Evolutionary conservation across 2,888 invertebrate genomes (phyloP).

Genomic region (Trissolcus brochymenae): DNA sequence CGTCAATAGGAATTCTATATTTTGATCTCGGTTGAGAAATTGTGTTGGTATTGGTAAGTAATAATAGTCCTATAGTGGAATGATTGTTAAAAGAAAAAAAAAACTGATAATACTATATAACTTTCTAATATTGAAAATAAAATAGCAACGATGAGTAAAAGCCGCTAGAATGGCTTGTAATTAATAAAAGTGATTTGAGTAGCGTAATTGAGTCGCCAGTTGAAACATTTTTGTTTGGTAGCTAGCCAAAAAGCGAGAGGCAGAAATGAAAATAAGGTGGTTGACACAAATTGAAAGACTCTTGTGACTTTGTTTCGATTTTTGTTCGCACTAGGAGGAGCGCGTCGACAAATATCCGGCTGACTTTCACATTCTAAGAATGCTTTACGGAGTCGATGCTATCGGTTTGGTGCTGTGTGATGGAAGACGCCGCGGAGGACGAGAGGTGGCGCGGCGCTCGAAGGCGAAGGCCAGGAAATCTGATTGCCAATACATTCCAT

Average conservation of each 20-base stretch:
- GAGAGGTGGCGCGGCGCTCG: constrained; percentile 41
- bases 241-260: neutral
- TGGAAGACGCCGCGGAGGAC: constrained; percentile 43
- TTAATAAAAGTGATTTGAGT: neutral
- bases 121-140: no score
- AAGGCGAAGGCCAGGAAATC: constrained; percentile 66
- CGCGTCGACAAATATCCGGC: constrained; percentile 35
- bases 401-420: constrained; percentile 34
- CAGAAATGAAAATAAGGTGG: constrained; percentile 24
- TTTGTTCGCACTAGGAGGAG: constrained; percentile 32
- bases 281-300: constrained; percentile 33
- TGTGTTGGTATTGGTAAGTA: neutral
- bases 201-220: no score
- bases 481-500: constrained; percentile 73
- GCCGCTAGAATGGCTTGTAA: no score
- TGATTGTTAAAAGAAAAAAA: no score
- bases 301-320: constrained; percentile 47
- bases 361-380: constrained; percentile 64
- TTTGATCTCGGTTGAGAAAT: neutral
- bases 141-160: no score
- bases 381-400: constrained; percentile 57
- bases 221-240: no score
- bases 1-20: constrained; percentile 2
- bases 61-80: no score
- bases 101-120: no score